These are phyloP conservation scores for Dicrurus megarhynchus DNA, from an alignment of 2,113 vertebrate genomes.

Conservation along the genomic window DNA sequence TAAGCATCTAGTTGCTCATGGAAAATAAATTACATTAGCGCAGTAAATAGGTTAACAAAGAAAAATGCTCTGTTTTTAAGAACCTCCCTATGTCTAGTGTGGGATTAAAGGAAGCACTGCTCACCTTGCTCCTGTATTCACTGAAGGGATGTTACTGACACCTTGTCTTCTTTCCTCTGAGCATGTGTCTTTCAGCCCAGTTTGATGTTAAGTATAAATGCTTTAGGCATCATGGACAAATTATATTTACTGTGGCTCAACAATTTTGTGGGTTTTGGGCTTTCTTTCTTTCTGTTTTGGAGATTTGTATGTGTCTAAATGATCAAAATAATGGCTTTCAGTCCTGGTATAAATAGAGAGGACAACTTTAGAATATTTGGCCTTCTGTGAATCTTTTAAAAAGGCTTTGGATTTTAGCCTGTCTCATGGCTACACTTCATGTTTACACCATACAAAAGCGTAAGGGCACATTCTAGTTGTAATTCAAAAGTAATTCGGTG, in stretches of 20 bases:
- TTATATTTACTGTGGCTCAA: neutral
- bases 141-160: neutral
- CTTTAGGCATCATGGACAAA: neutral
- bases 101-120: neutral
- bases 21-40: neutral
- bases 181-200: neutral
- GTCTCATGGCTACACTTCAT: neutral
- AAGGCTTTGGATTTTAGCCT: neutral
- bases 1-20: neutral
- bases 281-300: neutral
- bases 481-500: neutral
- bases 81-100: neutral
- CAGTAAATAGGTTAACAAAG: neutral
- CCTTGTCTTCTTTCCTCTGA: neutral
- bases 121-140: neutral
- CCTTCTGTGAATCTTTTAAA: neutral
- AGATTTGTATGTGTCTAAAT: neutral
- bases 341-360: neutral
- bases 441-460: neutral
- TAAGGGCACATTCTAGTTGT: neutral
- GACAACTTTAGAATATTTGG: neutral
- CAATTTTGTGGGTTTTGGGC: neutral
- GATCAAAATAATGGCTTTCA: neutral
- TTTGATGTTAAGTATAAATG: neutral
- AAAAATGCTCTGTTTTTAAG: neutral